Base-by-base conservation (phyloP, 2,888 invertebrate genomes). In the Protodeltote pygarga region DNA sequence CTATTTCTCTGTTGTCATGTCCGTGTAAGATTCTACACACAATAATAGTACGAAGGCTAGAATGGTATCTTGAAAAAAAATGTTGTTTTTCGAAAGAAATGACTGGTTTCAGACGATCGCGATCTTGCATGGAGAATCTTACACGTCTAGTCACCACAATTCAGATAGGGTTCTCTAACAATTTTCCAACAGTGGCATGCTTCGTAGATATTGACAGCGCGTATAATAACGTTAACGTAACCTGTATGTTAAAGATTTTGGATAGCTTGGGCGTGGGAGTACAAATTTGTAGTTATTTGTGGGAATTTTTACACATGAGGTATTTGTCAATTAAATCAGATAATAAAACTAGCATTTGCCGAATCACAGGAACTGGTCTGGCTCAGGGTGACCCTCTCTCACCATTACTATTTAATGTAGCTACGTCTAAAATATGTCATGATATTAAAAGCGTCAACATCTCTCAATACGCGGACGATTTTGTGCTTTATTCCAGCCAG, bases 301-400 rank as follows among this genome's bases (percentile, higher is more conserved):
- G 61, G 62, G 28, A 34, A 0, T 71, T 47, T 29, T 25, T 71
- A 15, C 49, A 38, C 5, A 13, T 46, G 3, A 47, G 67, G 15
- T 20, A 33, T 3, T 34, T 73, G 3, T 39, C 21, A 10, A 59
- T 71, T 10, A 5, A 13, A 5, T 9, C n/a, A 8, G 9, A 11
- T 29, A 21, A 49, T 10, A 34, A 5, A 1, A n/a, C n/a, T n/a
- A n/a, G n/a, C n/a, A n/a, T n/a, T n/a, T n/a, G n/a, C n/a, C n/a
- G n/a, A n/a, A n/a, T n/a, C n/a, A n/a, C n/a, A n/a, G n/a, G n/a
- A n/a, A n/a, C n/a, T n/a, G 74, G 73, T 0, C 5, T 71, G 10
- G 70, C 70, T 0, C 75, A 73, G 29, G 71, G 71, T 1, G 73
- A 75, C 17, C 73, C 73, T 0, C 13, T 73, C 0, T 75, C 74